These are phyloP conservation scores for Vipera ursinii DNA, from an alignment of 2,797 vertebrate genomes.

Conservation along the genomic window DNA sequence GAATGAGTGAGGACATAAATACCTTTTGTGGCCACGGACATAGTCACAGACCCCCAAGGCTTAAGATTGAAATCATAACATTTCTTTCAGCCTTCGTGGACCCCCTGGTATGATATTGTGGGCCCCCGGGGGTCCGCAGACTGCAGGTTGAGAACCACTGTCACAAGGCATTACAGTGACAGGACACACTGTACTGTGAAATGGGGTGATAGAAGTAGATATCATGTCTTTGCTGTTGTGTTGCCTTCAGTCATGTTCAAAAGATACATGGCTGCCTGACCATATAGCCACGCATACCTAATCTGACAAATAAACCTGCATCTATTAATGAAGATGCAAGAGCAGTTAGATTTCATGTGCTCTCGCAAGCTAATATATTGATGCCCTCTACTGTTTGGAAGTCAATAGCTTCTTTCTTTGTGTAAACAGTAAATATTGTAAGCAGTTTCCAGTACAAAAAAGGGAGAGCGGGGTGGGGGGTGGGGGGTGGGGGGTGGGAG, in stretches of 20 bases:
- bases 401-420: background rate
- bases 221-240: background rate
- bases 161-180: background rate
- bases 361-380: background rate
- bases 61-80: background rate
- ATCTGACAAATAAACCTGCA: background rate
- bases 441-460: background rate
- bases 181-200: background rate
- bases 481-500: too few relatives aligned
- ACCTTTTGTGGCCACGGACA: background rate
- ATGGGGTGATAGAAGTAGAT: too few relatives aligned
- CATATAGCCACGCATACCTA: background rate
- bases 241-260: background rate
- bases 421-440: background rate
- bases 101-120: background rate
- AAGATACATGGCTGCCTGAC: background rate
- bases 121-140: background rate
- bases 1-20: background rate
- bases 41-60: too few relatives aligned
- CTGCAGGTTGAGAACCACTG: background rate
- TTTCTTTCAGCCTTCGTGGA: background rate
- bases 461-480: background rate
- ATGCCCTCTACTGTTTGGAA: slow-evolving; percentile 27
- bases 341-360: background rate
- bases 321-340: background rate